Evolutionary conservation across 64 coral and sea anemone species (phyloP), one percentile per base, ranked within the genome.

Genomic region (Pocillopora verrucosa): DNA sequence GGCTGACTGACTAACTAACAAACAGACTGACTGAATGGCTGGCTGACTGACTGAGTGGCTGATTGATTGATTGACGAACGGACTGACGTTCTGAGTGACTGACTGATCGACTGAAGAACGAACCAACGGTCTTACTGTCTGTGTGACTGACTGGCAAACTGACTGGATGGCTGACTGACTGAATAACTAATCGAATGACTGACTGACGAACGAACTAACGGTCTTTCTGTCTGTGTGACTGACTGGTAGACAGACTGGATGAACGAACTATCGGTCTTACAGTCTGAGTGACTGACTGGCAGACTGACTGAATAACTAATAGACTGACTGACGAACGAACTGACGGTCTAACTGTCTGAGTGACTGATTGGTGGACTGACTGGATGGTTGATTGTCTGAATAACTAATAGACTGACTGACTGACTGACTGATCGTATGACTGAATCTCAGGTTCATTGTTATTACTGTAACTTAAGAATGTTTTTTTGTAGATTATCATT

Each of bases 401-500:
- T 16, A 1, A 65, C 16, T 7, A 19, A 67, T n/a, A 7, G 65
- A 65, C 16, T 51, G 41, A 65, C 5, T 22, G 13, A 65, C 19
- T 0, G 65, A 65, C 16, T 51, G 41, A 65, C 5, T 22, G 13
- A 65, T 65, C 30, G 30, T 30, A 30, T 22, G 0, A 9, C 19
- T n/a, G 24, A 51, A 51, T 7, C 41, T 4, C 41, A 51, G 1
- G 41, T 51, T 51, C 41, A 51, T 7, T 51, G 41, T 51, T 51
- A 51, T 9, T 19, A 69, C 24, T 69, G 2, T 25, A 24, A 69
- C 20, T 10, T 22, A 10, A n/a, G 0, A 69, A 69, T 9, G 1
- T 69, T 25, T 69, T 57, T 14, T 69, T n/a, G 13, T 25, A 92
- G 90, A 80, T 92, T 36, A 36, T 73, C 34, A 72, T 92, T 80